These are phyloP conservation scores for Mastigias papua DNA, from an alignment of 30 jellyfish, hydroid and myxozoan species.

Conservation along the genomic window DNA sequence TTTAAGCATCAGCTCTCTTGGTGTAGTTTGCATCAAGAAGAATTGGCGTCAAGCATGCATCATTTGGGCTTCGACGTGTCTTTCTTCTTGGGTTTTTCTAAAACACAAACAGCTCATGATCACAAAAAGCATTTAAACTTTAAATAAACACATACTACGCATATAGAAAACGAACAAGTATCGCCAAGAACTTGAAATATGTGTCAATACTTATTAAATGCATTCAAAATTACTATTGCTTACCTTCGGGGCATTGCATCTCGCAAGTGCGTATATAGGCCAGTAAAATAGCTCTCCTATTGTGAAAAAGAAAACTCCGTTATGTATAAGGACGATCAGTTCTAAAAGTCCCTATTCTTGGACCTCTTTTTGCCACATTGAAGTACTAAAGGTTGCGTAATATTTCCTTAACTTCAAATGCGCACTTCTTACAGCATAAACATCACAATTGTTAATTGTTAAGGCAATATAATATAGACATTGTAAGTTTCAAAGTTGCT, in stretches of 20 bases:
- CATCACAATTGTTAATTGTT: too few species aligned
- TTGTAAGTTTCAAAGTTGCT: too few species aligned
- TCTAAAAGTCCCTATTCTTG: too few species aligned
- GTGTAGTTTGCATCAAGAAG: slow-evolving; percentile 56
- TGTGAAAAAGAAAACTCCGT: background rate
- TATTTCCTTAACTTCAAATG: too few species aligned
- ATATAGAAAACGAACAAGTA: background rate
- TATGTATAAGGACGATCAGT: too few species aligned
- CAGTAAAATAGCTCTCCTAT: slow-evolving; percentile 36
- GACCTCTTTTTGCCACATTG: too few species aligned
- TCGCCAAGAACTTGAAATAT: background rate
- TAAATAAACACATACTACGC: background rate
- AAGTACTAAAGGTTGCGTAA: too few species aligned
- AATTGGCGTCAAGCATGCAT: slow-evolving; percentile 43
- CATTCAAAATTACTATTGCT: background rate
- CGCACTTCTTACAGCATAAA: too few species aligned
- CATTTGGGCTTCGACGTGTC: slow-evolving; percentile 13
- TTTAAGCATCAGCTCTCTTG: slow-evolving; percentile 59
- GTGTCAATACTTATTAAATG: background rate
- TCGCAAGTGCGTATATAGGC: slow-evolving; percentile 46
- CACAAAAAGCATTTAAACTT: background rate
- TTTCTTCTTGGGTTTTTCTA: background rate
- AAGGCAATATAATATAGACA: too few species aligned
- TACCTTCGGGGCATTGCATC: slow-evolving; percentile 34
- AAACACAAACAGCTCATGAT: background rate